Evolutionary conservation across 1,140 invertebrate genomes (phyloP), one percentile per base, ranked within the genome.

Genomic region (Mylabris phalerata): DNA sequence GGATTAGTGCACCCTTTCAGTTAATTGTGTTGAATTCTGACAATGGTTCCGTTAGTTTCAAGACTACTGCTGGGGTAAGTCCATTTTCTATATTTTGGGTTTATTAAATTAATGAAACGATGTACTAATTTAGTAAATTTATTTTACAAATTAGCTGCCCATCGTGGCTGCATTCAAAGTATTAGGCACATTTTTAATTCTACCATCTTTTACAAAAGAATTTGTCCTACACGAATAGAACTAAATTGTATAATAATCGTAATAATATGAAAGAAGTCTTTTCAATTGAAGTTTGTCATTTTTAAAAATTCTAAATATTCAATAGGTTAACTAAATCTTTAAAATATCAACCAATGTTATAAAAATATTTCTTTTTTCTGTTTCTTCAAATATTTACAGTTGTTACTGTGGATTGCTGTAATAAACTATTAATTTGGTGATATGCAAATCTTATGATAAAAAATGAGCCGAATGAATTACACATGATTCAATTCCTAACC

Each of bases 371-470:
- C n/a, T 46, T 25, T 44, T 4, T 59, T 54, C 41, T 38, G 55
- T 45, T 47, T 41, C 40, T 62, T 42, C 38, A 32, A 39, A 39
- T 42, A 10, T 27, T 38, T 63, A 32, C 32, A 32, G 32, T 32
- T 32, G 7, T 32, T 32, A 32, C 32, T 32, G 32, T 32, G 19
- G 19, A 19, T 19, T 19, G 19, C 19, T 32, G 4, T 32, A 4
- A 32, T 32, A 5, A 32, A 32, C 32, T 32, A 32, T 32, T 32
- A 32, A 32, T 32, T 32, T 32, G 32, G 32, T 32, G 61, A 63
- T 63, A 63, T 63, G 61, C 61, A 43, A 60, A 59, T 47, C 44
- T 46, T 63, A 46, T 57, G 61, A 63, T 63, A 63, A 60, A 58
- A 56, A 32, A 32, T 7, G 32, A 32, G 32, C 32, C 50, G 3